A percentile compares a stretch with the other conserved stretches of the same genome.
Conservation (phyloP, 2,888 invertebrate species). For the Drosophila tanythrix region DNA sequence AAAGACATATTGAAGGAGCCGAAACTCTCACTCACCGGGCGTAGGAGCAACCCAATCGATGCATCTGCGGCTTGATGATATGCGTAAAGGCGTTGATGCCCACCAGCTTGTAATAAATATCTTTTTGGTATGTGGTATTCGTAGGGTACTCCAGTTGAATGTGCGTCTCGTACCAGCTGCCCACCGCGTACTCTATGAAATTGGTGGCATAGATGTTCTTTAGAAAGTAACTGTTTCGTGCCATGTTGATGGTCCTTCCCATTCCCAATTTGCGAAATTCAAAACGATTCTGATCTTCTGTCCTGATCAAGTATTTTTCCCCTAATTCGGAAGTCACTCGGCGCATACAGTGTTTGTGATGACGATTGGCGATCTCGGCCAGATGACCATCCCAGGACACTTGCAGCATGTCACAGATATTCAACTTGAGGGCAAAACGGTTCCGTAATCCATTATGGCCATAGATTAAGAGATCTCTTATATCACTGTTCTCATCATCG, state of each 20-base stretch:
- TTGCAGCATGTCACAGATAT: constrained; percentile 29
- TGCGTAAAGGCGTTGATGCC: constrained; percentile 32
- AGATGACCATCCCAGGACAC: constrained; percentile 28
- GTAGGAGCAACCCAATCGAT: constrained; percentile 42
- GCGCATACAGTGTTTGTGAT: constrained; percentile 15
- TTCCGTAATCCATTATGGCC: constrained; percentile 56
- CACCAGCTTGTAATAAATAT: not conserved
- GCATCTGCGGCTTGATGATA: constrained; percentile 21
- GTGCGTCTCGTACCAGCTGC: constrained; percentile 43
- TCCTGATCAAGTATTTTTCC: not conserved
- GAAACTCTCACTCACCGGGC: constrained; percentile 26
- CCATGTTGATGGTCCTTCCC: not conserved
- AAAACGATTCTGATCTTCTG: not conserved
- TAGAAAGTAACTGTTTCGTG: constrained; percentile 20
- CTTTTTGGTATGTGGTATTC: rapidly evolving
- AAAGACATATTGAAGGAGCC: rapidly evolving
- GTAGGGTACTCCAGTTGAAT: constrained; percentile 2
- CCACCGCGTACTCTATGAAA: constrained; percentile 21
- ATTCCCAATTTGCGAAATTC: not conserved
- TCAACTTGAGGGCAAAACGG: constrained; percentile 33
- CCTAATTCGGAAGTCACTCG: rapidly evolving
- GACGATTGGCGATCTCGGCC: constrained; percentile 34
- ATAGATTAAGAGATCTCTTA: not conserved
- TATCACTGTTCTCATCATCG: rapidly evolving
- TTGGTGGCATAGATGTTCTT: constrained; percentile 12